phyloP scores from a whole-genome alignment of 2,888 invertebrate genomes.

The Pristionchus fissidentatus region DNA sequence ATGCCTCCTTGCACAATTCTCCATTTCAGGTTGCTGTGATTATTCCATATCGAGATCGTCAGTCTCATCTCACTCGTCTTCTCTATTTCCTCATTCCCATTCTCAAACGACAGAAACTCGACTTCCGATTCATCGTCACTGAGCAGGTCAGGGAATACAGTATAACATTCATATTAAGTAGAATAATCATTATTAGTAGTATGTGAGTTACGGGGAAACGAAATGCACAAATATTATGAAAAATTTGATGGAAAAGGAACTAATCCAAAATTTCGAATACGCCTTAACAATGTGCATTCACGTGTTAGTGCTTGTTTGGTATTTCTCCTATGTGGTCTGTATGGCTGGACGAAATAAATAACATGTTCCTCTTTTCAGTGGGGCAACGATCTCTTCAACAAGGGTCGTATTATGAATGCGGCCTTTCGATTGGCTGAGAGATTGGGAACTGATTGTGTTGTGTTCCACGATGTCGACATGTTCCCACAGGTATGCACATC shows the following conservation, averaged over 20 bases:
- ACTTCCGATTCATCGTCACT: constrained; percentile 75
- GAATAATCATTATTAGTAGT: too few species aligned
- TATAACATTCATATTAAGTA: too few species aligned
- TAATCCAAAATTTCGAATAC: too few species aligned
- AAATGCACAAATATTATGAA: too few species aligned
- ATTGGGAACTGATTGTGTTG: constrained; percentile 73
- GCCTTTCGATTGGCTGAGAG: constrained; percentile 72
- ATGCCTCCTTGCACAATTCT: too few species aligned
- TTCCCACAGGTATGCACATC: constrained; percentile 74
- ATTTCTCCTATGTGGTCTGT: too few species aligned
- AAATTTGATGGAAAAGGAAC: too few species aligned
- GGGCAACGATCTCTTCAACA: constrained; percentile 74
- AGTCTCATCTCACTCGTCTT: constrained; percentile 73
- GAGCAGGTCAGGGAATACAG: too few species aligned
- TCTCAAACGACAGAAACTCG: constrained; percentile 73
- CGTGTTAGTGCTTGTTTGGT: too few species aligned
- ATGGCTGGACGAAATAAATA: not conserved
- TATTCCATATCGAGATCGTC: constrained; percentile 76
- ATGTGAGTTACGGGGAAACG: too few species aligned
- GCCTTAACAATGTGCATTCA: too few species aligned
- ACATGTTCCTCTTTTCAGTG: too few species aligned
- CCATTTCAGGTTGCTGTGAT: constrained; percentile 74
- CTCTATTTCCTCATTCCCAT: constrained; percentile 75
- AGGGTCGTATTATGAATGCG: constrained; percentile 75
- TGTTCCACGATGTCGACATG: constrained; percentile 77